Evolutionary conservation across 2,113 vertebrate species (phyloP).

Genomic region (Falcunculus frontatus): DNA sequence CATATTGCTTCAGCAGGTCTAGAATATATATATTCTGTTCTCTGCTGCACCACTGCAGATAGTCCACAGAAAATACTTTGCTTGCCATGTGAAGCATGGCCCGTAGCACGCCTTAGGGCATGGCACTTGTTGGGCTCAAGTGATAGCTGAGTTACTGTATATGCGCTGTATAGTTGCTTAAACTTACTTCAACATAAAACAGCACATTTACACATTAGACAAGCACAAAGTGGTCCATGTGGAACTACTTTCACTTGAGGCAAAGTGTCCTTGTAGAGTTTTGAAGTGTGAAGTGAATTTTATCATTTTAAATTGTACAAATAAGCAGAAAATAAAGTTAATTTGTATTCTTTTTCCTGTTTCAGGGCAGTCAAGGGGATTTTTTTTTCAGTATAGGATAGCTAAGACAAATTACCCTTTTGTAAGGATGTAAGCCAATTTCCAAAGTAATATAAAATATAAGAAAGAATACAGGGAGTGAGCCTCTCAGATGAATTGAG

Average conservation of each 20-base stretch:
- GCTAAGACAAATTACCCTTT: background rate
- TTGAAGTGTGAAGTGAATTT: constrained; percentile 43
- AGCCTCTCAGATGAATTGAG: background rate
- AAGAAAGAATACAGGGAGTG: background rate
- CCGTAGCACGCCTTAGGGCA: constrained; percentile 62
- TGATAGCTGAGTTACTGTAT: constrained; percentile 35
- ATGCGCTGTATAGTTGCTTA: background rate
- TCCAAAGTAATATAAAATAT: background rate
- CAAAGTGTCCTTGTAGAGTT: constrained; percentile 36
- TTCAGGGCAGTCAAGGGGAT: background rate
- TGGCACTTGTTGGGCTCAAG: constrained; percentile 40
- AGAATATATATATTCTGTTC: constrained; percentile 31
- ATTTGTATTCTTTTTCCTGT: constrained; percentile 8
- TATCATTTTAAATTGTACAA: constrained; percentile 7
- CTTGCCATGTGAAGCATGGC: constrained; percentile 51
- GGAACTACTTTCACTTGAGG: constrained; percentile 36
- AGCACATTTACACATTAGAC: constrained; percentile 59
- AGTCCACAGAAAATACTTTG: constrained; percentile 43
- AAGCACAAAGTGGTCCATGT: constrained; percentile 45
- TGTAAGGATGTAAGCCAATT: background rate
- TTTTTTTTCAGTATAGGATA: background rate
- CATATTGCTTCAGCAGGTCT: constrained; percentile 1
- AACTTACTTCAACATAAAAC: constrained; percentile 29
- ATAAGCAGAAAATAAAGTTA: constrained; percentile 8
- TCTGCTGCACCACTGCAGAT: constrained; percentile 21